Conservation (phyloP, 2,888 invertebrate genomes). For the Acheta domesticus region DNA sequence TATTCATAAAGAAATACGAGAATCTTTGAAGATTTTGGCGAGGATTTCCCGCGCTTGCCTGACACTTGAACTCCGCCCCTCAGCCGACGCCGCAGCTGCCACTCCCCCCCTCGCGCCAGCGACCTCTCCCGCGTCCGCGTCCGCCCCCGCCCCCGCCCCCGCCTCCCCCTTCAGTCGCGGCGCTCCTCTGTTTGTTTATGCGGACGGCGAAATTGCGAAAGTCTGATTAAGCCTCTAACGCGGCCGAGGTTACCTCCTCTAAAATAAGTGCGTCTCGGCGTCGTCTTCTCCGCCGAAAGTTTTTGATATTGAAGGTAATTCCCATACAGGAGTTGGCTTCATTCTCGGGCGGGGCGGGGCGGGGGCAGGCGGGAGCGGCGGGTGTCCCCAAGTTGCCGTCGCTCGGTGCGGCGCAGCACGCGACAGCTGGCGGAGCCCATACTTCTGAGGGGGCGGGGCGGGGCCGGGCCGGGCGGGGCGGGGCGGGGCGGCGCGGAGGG, state of each 20-base stretch:
- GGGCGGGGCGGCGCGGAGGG: no score
- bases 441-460: not conserved
- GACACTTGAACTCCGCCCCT: no score
- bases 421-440: slow-evolving; percentile 7
- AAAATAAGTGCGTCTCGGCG: not conserved
- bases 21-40: no score
- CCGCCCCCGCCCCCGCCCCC: no score
- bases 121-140: not conserved
- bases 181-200: slow-evolving; percentile 6
- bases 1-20: no score
- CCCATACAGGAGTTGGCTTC: slow-evolving; percentile 18
- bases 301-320: slow-evolving; percentile 18
- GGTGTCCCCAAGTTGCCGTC: slow-evolving; percentile 4
- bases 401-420: not conserved
- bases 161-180: not conserved
- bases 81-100: no score
- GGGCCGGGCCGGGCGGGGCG: not conserved
- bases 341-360: not conserved
- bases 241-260: not conserved
- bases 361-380: not conserved
- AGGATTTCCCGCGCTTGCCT: no score
- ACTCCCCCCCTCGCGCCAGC: not conserved
- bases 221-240: slow-evolving; percentile 6
- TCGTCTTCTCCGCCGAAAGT: not conserved
- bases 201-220: slow-evolving; percentile 4